Base-by-base conservation (phyloP, 2,113 vertebrate species). In the Natator depressus region DNA sequence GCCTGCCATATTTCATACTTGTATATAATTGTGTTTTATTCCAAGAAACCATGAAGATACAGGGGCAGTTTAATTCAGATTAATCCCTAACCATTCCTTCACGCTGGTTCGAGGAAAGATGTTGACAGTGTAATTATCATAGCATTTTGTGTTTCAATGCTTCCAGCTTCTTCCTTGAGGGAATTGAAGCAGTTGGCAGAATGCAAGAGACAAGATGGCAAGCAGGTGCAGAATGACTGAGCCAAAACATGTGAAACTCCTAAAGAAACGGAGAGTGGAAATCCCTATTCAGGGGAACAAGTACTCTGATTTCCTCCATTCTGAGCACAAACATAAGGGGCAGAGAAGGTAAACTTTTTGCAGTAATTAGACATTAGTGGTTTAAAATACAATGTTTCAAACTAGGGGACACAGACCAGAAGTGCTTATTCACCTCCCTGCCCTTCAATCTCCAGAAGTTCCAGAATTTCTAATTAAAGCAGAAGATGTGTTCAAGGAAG, bases 391-490 rank as follows among this genome's bases (percentile, higher is more conserved):
- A 6, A 62, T 55, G 3, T 27, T 47, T 1, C n/a, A 20, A 78
- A 35, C 46, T 0, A 0, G 50, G 69, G 93, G 94, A 83, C 1
- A 2, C 1, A 5, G 65, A 80, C 50, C 91, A 81, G 90, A 85
- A 95, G 88, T 59, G 31, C 86, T 84, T 16, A 1, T 65, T 91
- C 89, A 94, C 87, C 69, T 82, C 80, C 47, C 35, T 46, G 69
- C 90, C 93, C 59, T 88, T 86, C 80, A 42, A 80, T 82, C 29
- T 95, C 87, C 82, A 90, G 76, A 90, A 94, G 75, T 87, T 89
- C 86, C 87, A 72, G 79, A 79, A 87, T 91, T 76, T 87, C 82
- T 91, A 55, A 91, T 94, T 93, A 94, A 87, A 94, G 65, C 81
- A 80, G 49, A 62, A 82, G 93, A 85, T 51, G 55, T 51, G 55